Conservation (phyloP, 2,113 vertebrate genomes). For the Columbina picui region DNA sequence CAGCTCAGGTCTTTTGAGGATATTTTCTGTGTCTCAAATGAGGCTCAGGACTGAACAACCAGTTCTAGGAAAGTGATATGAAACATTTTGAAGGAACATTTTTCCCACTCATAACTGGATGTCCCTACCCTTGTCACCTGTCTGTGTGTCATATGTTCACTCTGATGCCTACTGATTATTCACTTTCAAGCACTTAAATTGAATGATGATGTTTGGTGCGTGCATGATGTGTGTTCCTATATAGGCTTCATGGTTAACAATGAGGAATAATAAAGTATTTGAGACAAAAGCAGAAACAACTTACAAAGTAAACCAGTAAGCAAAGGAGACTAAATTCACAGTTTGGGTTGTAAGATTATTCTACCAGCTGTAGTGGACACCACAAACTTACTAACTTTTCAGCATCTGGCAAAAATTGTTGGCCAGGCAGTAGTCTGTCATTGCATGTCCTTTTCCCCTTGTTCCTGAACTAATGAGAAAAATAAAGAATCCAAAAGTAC, state of each 20-base stretch:
- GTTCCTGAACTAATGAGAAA: background rate
- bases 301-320: background rate
- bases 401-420: background rate
- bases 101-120: background rate
- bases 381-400: background rate
- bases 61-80: background rate
- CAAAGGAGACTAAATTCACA: background rate
- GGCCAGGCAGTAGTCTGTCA: background rate
- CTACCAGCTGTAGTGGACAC: background rate
- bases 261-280: background rate
- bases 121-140: background rate
- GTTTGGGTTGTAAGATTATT: background rate
- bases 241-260: background rate
- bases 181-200: background rate
- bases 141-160: background rate
- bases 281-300: background rate
- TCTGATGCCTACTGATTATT: background rate
- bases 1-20: background rate
- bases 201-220: background rate
- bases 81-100: background rate
- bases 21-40: background rate
- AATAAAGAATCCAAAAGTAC: background rate
- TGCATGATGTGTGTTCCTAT: rapidly evolving
- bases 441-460: background rate
- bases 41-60: background rate